These are phyloP conservation scores for Epizoanthus illoricatus DNA, from an alignment of 92 coral and sea anemone species.

Conservation along the genomic window DNA sequence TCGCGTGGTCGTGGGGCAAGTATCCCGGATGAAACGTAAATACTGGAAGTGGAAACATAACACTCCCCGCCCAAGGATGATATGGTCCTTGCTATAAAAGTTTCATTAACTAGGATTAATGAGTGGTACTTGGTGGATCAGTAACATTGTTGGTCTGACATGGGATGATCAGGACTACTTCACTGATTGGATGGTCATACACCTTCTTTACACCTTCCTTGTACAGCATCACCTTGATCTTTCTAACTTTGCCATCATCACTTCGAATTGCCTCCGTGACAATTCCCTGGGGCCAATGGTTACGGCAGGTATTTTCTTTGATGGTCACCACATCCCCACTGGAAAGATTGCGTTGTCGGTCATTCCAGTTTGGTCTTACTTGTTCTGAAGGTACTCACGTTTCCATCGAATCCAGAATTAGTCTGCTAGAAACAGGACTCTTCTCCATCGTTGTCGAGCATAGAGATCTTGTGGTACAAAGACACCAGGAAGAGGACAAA, in stretches of 20 bases:
- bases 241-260: slow-evolving; percentile 17
- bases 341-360: background rate
- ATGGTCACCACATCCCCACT: too few species aligned
- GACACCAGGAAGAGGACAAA: background rate
- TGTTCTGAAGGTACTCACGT: background rate
- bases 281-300: slow-evolving; percentile 14
- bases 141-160: background rate
- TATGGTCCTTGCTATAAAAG: slow-evolving; percentile 1
- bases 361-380: slow-evolving; percentile 4
- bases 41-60: background rate
- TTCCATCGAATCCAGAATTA: background rate
- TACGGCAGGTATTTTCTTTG: background rate
- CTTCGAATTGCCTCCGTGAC: slow-evolving; percentile 6
- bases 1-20: too few species aligned
- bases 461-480: background rate
- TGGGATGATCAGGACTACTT: slow-evolving; percentile 6
- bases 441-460: background rate
- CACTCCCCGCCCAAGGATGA: slow-evolving; percentile 24
- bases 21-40: too few species aligned
- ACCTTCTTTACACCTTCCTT: slow-evolving; percentile 3
- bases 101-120: too few species aligned
- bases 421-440: background rate
- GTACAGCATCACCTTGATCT: background rate
- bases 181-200: slow-evolving; percentile 5
- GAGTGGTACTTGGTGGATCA: too few species aligned